Evolutionary conservation across 2,888 invertebrate genomes (phyloP), one percentile per base, ranked within the genome.

Genomic region (Galerucella nymphaeae): DNA sequence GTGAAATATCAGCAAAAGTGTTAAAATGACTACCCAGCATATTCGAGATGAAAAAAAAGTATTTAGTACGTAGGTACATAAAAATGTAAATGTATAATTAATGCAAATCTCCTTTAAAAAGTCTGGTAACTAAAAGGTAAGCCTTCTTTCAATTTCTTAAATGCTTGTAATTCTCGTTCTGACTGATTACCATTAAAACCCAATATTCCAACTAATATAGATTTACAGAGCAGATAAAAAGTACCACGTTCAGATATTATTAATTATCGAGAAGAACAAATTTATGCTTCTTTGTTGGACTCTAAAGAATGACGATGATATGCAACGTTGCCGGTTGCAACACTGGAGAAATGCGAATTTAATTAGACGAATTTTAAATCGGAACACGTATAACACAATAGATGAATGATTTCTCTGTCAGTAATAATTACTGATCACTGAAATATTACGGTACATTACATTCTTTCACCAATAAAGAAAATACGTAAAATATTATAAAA

Each of bases 251-350:
- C 74, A 70, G 68, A 76, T 79, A 79, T 80, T 80, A 80, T 79
- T 80, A 80, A 80, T 79, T 79, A 80, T 80, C 78, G 79, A 79
- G 78, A 77, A 77, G 75, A 76, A 79, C 78, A 79, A 79, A 80
- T 80, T 79, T 79, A 80, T 80, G 78, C 76, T 77, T 76, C 78
- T 79, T 79, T 80, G 79, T 80, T 76, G 65, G 66, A 62, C 71
- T 72, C 70, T 41, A 61, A 62, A 62, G 61, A 62, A 62, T 42
- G 30, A 59, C 41, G n/a, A 59, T 30, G n/a, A n/a, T 30, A 62
- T 42, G 18, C 61, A 41, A 42, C 38, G 61, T 62, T 62, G 61
- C 42, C 61, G 42, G 13, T n/a, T 55, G 45, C 45, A 45, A 45
- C 45, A 45, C 11, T 45, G 45, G 14, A 14, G 0, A 45, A 45